Conservation (phyloP, 1,140 invertebrate genomes). For the Eumeta japonica region DNA sequence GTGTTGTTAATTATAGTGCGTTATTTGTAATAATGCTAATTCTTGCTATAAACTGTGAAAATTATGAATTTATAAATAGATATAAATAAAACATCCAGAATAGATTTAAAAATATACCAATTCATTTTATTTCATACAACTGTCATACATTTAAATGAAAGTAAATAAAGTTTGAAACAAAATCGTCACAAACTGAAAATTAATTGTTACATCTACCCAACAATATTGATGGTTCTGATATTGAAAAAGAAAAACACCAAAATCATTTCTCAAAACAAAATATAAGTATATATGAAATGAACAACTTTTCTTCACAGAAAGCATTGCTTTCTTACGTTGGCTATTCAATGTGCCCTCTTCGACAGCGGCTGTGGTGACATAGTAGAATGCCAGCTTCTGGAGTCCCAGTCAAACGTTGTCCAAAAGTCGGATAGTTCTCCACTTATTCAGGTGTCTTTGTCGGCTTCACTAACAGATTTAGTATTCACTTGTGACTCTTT, state of each 20-base stretch:
- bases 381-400: conserved; percentile 43
- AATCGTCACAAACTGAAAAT: conserved; percentile 42
- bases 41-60: too few species aligned
- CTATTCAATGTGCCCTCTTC: conserved; percentile 34
- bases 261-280: too few species aligned
- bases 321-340: conserved; percentile 36
- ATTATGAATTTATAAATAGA: too few species aligned
- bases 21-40: too few species aligned
- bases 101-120: conserved; percentile 34
- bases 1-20: too few species aligned
- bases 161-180: conserved; percentile 46
- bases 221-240: too few species aligned
- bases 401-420: conserved; percentile 47
- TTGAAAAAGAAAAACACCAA: too few species aligned
- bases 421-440: conserved; percentile 28
- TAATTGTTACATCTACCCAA: too few species aligned
- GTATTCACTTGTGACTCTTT: conserved; percentile 50
- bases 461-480: too few species aligned
- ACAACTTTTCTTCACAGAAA: conserved; percentile 32
- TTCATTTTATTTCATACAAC: too few species aligned
- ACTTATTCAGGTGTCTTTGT: conserved; percentile 42
- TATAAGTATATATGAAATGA: too few species aligned
- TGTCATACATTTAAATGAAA: conserved; percentile 53
- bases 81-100: too few species aligned
- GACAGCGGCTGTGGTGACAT: conserved; percentile 29